Evolutionary conservation across 2,888 invertebrate species (phyloP).

Genomic region (Iphiclides podalirius): DNA sequence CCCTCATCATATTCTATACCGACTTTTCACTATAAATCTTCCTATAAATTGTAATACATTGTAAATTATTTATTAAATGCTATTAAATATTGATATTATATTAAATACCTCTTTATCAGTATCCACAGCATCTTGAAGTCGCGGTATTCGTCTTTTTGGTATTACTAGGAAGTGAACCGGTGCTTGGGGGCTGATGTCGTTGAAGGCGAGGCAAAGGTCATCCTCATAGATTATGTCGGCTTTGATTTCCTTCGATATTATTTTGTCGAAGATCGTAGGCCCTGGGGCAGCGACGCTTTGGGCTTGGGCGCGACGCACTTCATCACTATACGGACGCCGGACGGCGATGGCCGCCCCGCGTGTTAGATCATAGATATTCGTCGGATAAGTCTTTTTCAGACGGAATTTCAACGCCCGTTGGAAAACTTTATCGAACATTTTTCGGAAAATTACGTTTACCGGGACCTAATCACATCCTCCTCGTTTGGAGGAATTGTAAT

Average conservation of each 20-base stretch:
- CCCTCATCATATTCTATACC: too few species aligned
- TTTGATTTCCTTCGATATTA: constrained; percentile 87
- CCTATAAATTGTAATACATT: too few species aligned
- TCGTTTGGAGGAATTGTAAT: constrained; percentile 11
- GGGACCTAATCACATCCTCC: constrained; percentile 26
- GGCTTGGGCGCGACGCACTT: constrained; percentile 63
- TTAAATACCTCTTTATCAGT: constrained; percentile 78
- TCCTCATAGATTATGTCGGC: constrained; percentile 92
- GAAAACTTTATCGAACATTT: constrained; percentile 73
- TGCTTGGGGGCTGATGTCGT: constrained; percentile 89
- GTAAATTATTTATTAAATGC: too few species aligned
- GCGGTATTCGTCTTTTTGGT: constrained; percentile 86
- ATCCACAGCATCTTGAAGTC: constrained; percentile 79
- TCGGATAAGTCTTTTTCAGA: constrained; percentile 66
- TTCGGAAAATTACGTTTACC: constrained; percentile 29
- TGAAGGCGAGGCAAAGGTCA: constrained; percentile 88
- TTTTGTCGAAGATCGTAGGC: constrained; percentile 87
- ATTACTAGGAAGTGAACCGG: constrained; percentile 92
- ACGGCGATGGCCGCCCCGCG: constrained; percentile 64
- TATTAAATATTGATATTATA: too few species aligned
- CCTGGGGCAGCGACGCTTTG: constrained; percentile 55
- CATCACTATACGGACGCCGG: constrained; percentile 62
- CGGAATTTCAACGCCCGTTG: constrained; percentile 70
- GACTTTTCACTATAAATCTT: too few species aligned
- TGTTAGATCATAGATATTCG: constrained; percentile 69